Conservation (phyloP, 2,113 vertebrate genomes). For the Nerophis lumbriciformis region DNA sequence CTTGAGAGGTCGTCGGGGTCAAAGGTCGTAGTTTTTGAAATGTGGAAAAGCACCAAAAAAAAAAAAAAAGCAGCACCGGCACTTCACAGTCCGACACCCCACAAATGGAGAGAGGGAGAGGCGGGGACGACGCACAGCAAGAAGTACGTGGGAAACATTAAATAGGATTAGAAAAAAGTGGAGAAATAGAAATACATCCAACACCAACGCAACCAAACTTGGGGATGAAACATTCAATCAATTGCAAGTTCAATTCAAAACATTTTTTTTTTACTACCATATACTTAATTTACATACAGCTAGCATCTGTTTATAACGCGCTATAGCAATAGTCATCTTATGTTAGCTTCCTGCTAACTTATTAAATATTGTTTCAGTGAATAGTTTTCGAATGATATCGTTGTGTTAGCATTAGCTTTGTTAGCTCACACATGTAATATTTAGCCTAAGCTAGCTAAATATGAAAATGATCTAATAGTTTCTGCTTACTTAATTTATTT, state of each 20-base stretch:
- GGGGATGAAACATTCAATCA: constrained; percentile 26
- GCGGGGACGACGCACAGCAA: constrained; percentile 56
- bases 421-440: too few relatives aligned
- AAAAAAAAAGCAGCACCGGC: constrained; percentile 40
- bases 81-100: constrained; percentile 65
- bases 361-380: too few relatives aligned
- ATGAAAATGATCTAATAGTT: too few relatives aligned
- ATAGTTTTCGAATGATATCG: too few relatives aligned
- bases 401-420: too few relatives aligned
- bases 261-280: not conserved
- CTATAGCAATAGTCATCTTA: too few relatives aligned
- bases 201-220: constrained; percentile 48
- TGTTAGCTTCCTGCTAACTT: too few relatives aligned
- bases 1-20: constrained; percentile 5
- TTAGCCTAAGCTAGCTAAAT: too few relatives aligned
- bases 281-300: too few relatives aligned
- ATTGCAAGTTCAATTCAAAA: not conserved
- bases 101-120: constrained; percentile 59
- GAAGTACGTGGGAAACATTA: constrained; percentile 53
- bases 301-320: too few relatives aligned
- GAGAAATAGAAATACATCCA: constrained; percentile 59
- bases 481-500: too few relatives aligned
- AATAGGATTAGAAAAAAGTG: constrained; percentile 53
- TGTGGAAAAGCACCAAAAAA: constrained; percentile 24
- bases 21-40: constrained; percentile 16